phyloP scores from a whole-genome alignment of 2,113 vertebrate genomes.

The Talpa occidentalis region DNA sequence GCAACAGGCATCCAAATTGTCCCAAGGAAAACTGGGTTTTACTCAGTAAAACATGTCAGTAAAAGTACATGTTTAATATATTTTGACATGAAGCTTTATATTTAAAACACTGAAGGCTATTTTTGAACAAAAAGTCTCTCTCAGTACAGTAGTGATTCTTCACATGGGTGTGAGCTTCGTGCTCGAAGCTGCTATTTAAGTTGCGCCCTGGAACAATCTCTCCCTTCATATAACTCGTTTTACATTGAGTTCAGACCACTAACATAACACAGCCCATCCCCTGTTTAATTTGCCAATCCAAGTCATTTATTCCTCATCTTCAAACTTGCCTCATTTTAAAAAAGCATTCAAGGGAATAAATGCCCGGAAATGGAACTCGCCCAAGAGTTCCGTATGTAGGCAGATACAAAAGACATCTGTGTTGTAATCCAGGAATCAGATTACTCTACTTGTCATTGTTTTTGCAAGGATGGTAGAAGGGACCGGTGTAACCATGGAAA shows the following conservation, averaged over 20 bases:
- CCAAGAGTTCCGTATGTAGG: slow-evolving; percentile 47
- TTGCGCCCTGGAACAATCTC: not conserved
- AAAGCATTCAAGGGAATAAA: slow-evolving; percentile 56
- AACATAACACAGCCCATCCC: slow-evolving; percentile 22
- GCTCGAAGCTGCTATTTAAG: not conserved
- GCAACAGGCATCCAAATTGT: not conserved
- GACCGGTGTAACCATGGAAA: slow-evolving; percentile 75
- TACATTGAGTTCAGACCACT: not conserved
- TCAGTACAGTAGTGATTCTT: rapidly evolving
- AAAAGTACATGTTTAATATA: not conserved
- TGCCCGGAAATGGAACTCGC: slow-evolving; percentile 55
- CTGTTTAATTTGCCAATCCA: slow-evolving; percentile 29
- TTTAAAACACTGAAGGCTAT: not conserved
- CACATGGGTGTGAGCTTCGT: not conserved
- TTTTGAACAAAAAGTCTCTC: slow-evolving; percentile 1
- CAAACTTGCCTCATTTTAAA: slow-evolving; percentile 63
- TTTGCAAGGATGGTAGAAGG: slow-evolving; percentile 28
- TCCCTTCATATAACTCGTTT: slow-evolving; percentile 9
- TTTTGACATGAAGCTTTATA: not conserved
- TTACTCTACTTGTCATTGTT: slow-evolving; percentile 38
- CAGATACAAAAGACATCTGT: slow-evolving; percentile 67
- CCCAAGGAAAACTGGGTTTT: not conserved
- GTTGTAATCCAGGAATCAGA: slow-evolving; percentile 71
- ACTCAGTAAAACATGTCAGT: not conserved
- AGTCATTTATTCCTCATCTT: slow-evolving; percentile 56